Base-by-base conservation (phyloP, 2,888 invertebrate species). In the Iphiclides podalirius region DNA sequence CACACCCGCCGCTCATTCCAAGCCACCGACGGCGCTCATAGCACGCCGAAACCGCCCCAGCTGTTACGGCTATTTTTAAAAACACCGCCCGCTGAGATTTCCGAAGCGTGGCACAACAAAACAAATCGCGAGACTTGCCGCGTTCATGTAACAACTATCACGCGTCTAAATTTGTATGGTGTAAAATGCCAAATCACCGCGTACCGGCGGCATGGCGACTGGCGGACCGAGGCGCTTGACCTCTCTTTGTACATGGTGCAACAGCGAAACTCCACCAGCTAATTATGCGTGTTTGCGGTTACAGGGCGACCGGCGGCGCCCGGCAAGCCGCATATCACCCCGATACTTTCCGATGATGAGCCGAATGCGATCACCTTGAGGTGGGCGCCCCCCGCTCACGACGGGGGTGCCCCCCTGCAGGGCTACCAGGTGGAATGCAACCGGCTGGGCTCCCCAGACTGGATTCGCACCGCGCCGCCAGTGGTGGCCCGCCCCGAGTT, bases 391-490 rank as follows among this genome's bases (percentile, higher is more conserved):
- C 94, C 97, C 17, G 81, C 91, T 42, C 92, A 92, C 72, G 96
- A 97, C 82, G 98, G 98, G 28, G 98, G 97, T 31, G 93, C 96
- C 26, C 94, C 96, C 31, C 92, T 97, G 56, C 92, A 92, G 28
- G 96, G 96, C 36, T 96, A 95, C 75, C 89, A 94, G 62, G 94
- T 96, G 59, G 96, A 96, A 78, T 89, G 88, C 72, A 87, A 88
- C 66, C 75, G 87, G 31, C 77, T 91, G 46, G 95, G 95, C n/a
- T 92, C 94, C 0, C 91, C 94, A 1, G 93, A 94, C 61, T 97
- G 96, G 96, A 92, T 95, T 17, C 92, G 94, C 54, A 94, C 96
- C 6, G 92, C 94, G 7, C 94, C 95, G 6, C 90, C 92, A 12
- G 89, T 94, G 2, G 93, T 95, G 16, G 81, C 90, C 23, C 91